Evolutionary conservation across 1,140 invertebrate genomes (phyloP).

Genomic region (Cylas formicarius): DNA sequence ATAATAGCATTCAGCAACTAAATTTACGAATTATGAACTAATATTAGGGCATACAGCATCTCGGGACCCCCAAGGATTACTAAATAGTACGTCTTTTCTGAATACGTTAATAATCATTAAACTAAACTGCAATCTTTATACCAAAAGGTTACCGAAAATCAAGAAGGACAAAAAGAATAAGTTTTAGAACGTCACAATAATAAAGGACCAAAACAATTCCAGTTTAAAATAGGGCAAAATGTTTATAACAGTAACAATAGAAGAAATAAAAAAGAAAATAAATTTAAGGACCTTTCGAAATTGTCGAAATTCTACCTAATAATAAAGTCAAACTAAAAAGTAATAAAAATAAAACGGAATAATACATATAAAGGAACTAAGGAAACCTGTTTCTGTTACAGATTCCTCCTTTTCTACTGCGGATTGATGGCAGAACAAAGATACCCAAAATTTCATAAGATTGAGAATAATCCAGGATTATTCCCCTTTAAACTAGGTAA

Average conservation of each 20-base stretch:
- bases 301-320: slow-evolving; percentile 7
- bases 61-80: slow-evolving; percentile 18
- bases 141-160: slow-evolving; percentile 2
- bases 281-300: slow-evolving; percentile 10
- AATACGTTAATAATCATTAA: slow-evolving; percentile 16
- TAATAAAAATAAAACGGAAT: slow-evolving; percentile 11
- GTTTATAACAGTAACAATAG: too few relatives aligned
- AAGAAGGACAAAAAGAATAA: slow-evolving; percentile 8
- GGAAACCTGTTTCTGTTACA: slow-evolving; percentile 6
- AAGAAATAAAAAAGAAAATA: too few relatives aligned
- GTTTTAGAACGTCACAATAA: too few relatives aligned
- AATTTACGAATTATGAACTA: slow-evolving; percentile 20
- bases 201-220: too few relatives aligned
- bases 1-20: slow-evolving; percentile 21
- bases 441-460: slow-evolving; percentile 1
- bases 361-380: slow-evolving; percentile 14
- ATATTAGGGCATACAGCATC: slow-evolving; percentile 24
- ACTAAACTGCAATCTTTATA: slow-evolving; percentile 7
- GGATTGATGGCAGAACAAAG: too few relatives aligned
- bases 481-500: slow-evolving; percentile 21
- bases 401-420: too few relatives aligned
- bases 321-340: slow-evolving; percentile 14
- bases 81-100: slow-evolving; percentile 13
- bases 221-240: too few relatives aligned
- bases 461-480: slow-evolving; percentile 18